Evolutionary conservation across 2,888 invertebrate genomes (phyloP).

Genomic region (Luperina nickerlii): DNA sequence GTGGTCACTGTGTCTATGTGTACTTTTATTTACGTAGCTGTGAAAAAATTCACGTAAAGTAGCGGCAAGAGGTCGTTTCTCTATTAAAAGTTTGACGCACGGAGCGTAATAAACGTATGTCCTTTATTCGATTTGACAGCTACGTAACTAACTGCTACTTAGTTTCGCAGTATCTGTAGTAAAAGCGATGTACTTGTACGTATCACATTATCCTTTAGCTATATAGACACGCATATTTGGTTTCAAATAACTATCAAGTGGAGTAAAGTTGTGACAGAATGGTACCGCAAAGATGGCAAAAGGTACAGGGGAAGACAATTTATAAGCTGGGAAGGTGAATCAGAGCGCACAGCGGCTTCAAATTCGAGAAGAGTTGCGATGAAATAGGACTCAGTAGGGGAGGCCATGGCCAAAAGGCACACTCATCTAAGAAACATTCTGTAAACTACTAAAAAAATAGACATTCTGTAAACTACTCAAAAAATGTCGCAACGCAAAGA

Average conservation of each 20-base stretch:
- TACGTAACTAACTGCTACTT: not conserved
- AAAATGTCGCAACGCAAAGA: not conserved
- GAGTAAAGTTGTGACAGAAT: not conserved
- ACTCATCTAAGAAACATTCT: not conserved
- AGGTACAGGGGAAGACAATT: not conserved
- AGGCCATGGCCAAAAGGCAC: not conserved
- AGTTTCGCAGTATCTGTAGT: not conserved
- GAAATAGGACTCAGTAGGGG: not conserved
- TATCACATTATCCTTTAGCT: not conserved
- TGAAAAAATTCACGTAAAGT: not conserved
- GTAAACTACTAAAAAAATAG: not conserved
- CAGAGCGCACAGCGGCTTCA: not conserved
- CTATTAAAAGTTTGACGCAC: not conserved
- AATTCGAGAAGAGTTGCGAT: not conserved
- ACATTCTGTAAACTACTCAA: not conserved
- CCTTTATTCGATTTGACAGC: not conserved
- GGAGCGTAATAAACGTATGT: not conserved
- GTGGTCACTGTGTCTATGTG: not conserved
- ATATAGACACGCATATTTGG: not conserved
- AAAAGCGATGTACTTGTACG: not conserved
- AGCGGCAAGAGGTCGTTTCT: not conserved
- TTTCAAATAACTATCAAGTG: not conserved
- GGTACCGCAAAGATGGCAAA: not conserved
- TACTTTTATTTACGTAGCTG: conserved; percentile 12
- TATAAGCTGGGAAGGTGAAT: not conserved